Conservation (phyloP, 2,888 invertebrate species). For the Chydorus sphaericus region DNA sequence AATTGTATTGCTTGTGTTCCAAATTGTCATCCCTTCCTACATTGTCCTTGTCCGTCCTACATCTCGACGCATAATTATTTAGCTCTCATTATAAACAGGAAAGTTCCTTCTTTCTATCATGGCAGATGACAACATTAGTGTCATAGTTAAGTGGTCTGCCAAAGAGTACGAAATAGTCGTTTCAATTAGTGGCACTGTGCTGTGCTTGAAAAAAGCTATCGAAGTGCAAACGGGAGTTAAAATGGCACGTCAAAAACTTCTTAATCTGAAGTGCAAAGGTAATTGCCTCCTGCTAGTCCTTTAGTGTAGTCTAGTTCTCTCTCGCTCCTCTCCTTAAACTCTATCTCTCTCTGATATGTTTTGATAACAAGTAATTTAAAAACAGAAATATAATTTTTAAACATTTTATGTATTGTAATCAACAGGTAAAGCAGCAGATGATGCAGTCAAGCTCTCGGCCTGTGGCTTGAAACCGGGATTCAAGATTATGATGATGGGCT, state of each 20-base stretch:
- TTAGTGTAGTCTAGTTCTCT: too few relatives aligned
- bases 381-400: neutral
- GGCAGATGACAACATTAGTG: neutral
- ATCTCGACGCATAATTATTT: too few relatives aligned
- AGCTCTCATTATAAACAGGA: too few relatives aligned
- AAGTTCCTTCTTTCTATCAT: too few relatives aligned
- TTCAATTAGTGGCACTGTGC: conserved; percentile 60
- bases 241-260: conserved; percentile 81
- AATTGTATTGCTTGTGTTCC: too few relatives aligned
- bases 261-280: conserved; percentile 89
- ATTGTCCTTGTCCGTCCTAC: too few relatives aligned
- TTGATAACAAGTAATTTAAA: neutral
- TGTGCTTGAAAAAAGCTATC: conserved; percentile 67
- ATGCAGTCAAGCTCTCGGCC: conserved; percentile 56
- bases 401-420: conserved; percentile 13
- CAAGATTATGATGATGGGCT: conserved; percentile 96
- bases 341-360: too few relatives aligned
- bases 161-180: conserved; percentile 69
- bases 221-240: conserved; percentile 76
- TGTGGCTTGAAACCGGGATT: conserved; percentile 71
- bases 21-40: too few relatives aligned
- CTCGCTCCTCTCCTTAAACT: too few relatives aligned
- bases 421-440: conserved; percentile 67
- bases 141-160: conserved; percentile 74
- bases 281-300: conserved; percentile 20